Percentiles rank a stretch among this genome's conserved stretches.
phyloP scores from a whole-genome alignment of 2,113 vertebrate species.

The Erythrocercus mccallii region DNA sequence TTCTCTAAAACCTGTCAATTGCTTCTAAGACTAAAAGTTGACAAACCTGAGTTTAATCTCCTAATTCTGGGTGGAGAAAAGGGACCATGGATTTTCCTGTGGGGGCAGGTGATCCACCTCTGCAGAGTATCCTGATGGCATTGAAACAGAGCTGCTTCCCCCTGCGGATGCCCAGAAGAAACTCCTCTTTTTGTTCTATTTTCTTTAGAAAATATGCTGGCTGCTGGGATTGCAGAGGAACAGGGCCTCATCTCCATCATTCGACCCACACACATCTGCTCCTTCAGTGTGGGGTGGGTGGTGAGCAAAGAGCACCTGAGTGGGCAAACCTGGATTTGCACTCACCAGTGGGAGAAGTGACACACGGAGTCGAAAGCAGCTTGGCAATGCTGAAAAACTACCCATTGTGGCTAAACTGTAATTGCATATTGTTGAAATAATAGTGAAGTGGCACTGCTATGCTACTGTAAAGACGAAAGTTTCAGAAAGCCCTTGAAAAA shows the following conservation, averaged over 20 bases:
- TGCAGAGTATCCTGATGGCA: not conserved
- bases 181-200: not conserved
- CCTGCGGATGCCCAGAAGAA: accelerated
- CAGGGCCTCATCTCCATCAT: not conserved
- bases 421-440: not conserved
- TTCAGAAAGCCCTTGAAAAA: not conserved
- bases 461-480: not conserved
- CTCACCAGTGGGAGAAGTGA: not conserved
- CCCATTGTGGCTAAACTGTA: not conserved
- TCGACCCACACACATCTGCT: not conserved
- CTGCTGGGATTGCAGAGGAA: not conserved
- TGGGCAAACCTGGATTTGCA: not conserved
- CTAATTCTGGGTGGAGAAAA: not conserved
- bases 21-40: not conserved
- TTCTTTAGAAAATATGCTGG: not conserved
- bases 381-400: not conserved
- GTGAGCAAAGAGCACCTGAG: not conserved
- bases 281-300: accelerated
- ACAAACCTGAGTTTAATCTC: not conserved
- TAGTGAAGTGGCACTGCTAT: not conserved
- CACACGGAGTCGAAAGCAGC: not conserved
- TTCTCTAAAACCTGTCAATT: not conserved
- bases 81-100: not conserved
- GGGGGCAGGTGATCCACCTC: not conserved
- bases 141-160: not conserved